Evolutionary conservation across 2,888 invertebrate species (phyloP), one percentile per base, ranked within the genome.

Genomic region (Cylindroiulus punctatus): DNA sequence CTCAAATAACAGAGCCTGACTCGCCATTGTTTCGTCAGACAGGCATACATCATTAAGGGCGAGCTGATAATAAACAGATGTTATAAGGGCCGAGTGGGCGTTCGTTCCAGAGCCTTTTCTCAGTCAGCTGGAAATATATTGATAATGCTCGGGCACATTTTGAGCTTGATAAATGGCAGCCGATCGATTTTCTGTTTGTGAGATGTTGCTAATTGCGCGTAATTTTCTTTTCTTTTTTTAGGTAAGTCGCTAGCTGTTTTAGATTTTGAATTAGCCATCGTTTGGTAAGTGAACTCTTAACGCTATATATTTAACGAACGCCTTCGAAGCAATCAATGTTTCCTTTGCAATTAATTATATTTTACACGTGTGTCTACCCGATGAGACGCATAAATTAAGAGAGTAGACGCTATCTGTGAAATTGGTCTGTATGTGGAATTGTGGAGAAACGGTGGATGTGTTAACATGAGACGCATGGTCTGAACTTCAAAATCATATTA

Each of bases 31-130:
- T 57, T 22, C 57, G 19, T 57, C n/a, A 57, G 57, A 57, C 57
- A 12, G 26, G 26, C 26, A 65, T 65, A 65, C 65, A 65, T 65
- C 65, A 65, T 65, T 65, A 65, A 26, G 65, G 26, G 65, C 10
- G 65, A 65, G 65, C 65, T 65, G 65, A 65, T 65, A 65, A 65
- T 65, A 65, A 65, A 65, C 65, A 65, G 65, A 65, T 65, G 65
- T 22, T 65, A 65, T 65, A 65, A 7, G 22, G 65, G 26, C 65
- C 26, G 65, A 65, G 65, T 65, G 65, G 65, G 65, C 8, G 65
- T 26, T 22, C 65, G 12, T 65, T 65, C 22, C 26, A 22, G 8
- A 65, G 22, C 65, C 65, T 65, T 65, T 47, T 65, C 26, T 22
- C 65, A 65, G 65, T 65, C 65, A 26, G 65, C 22, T 65, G 65